Evolutionary conservation across 2,888 invertebrate species (phyloP), one percentile per base, ranked within the genome.

Genomic region (Kuschelorhynchus macadamiae): DNA sequence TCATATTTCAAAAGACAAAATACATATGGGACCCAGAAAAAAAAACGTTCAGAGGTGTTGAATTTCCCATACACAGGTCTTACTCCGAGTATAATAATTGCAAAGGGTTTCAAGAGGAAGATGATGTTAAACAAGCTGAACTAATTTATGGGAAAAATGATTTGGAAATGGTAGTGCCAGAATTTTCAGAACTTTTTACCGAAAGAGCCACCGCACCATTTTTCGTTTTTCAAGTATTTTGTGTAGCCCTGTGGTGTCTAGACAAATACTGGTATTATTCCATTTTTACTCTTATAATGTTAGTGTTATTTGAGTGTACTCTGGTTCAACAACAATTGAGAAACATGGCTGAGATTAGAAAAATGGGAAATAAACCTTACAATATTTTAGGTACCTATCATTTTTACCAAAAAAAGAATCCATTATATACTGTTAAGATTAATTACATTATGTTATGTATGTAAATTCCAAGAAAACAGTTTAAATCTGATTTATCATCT

Each of bases 161-260:
- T 79, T 88, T 92, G 86, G 88, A 90, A 72, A 92, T 92, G 91
- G 97, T 96, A 65, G 94, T 99, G 14, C 99, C 99, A 0, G 95
- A 97, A 82, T 99, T 99, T 81, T 89, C 91, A 87, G 97, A 98
- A 84, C 86, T 99, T 14, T 99, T 99, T 81, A 93, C 92, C 77
- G 99, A 99, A 85, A 87, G 99, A 76, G 99, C 99, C 0, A 98
- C 98, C 0, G 98, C 99, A 0, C 99, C 99, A 1, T 99, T 99
- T 85, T 99, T 99, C 84, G 98, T 99, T 3, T 99, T 99, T 84
- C 99, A 99, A 92, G 96, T 99, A 64, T 98, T 99, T 82, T 99
- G 98, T 80, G 98, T 99, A 46, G 95, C 93, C 9, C 86, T 99
- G 1, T 99, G 99, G 99, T 99, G 99, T 85, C 86, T 99, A 74